Evolutionary conservation across 2,797 vertebrate species (phyloP).

Genomic region (Orientallactaga sibirica): DNA sequence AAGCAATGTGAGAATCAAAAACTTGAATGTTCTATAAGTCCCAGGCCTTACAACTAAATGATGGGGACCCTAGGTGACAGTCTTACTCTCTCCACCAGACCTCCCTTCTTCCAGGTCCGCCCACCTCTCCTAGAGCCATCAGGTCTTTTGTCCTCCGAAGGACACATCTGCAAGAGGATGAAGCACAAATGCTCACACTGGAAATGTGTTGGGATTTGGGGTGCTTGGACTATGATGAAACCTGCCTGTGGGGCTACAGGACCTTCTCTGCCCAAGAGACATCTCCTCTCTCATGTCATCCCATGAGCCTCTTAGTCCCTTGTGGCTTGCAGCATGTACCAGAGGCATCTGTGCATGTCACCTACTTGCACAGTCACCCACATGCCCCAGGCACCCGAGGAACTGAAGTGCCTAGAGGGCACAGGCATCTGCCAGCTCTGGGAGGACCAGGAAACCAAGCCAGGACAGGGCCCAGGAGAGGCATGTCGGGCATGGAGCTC

Average conservation of each 20-base stretch:
- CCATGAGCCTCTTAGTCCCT: rapidly evolving
- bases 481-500: neutral
- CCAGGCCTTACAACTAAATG: neutral
- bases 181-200: rapidly evolving
- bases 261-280: neutral
- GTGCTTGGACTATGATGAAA: neutral
- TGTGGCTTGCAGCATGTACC: rapidly evolving
- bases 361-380: neutral
- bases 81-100: neutral
- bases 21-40: neutral
- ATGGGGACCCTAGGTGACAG: neutral
- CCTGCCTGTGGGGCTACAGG: neutral
- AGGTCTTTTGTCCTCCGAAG: neutral
- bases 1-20: too few species aligned
- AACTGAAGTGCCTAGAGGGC: neutral
- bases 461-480: neutral
- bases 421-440: neutral
- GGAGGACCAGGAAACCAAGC: neutral
- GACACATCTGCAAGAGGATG: rapidly evolving
- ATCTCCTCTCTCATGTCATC: neutral
- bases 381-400: neutral
- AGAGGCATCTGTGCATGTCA: neutral
- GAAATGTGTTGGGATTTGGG: neutral
- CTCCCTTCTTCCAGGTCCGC: neutral
- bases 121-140: neutral